Percentiles rank a stretch among this genome's conserved stretches.
Conservation (phyloP, 1,140 invertebrate species). For the Drosophila repleta region DNA sequence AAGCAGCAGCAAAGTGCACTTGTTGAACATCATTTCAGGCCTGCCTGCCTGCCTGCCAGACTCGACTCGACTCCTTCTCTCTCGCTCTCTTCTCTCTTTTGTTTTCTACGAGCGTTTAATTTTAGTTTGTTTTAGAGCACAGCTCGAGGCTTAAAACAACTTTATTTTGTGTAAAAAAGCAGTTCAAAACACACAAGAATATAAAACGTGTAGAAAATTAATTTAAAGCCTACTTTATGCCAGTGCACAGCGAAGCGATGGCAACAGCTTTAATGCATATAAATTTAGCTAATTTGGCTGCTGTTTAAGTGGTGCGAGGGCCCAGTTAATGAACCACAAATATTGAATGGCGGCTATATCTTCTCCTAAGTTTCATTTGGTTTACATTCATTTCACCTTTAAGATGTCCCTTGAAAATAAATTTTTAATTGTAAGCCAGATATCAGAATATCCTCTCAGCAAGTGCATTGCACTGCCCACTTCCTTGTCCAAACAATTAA, state of each 20-base stretch:
- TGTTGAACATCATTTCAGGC: slow-evolving; percentile 54
- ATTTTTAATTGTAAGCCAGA: too few relatives aligned
- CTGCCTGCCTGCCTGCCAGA: slow-evolving; percentile 28
- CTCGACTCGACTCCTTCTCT: background rate
- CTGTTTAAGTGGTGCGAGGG: slow-evolving; percentile 34
- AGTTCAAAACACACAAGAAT: slow-evolving; percentile 9
- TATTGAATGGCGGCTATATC: too few relatives aligned
- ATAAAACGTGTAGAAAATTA: slow-evolving; percentile 24
- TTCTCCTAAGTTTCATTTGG: background rate
- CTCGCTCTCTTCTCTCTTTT: slow-evolving; percentile 22
- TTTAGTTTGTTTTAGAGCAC: slow-evolving; percentile 25
- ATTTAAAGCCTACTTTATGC: slow-evolving; percentile 46
- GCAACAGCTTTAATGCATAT: slow-evolving; percentile 31
- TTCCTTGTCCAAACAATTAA: background rate
- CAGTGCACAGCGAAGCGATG: slow-evolving; percentile 10
- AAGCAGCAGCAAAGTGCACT: slow-evolving; percentile 63
- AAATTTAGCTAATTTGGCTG: slow-evolving; percentile 22
- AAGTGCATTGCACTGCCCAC: too few relatives aligned
- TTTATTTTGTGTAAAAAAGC: slow-evolving; percentile 33
- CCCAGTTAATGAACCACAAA: background rate
- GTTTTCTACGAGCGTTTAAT: slow-evolving; percentile 28
- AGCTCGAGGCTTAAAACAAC: slow-evolving; percentile 16
- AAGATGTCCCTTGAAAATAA: too few relatives aligned
- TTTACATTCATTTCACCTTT: too few relatives aligned
- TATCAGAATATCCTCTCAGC: too few relatives aligned